Evolutionary conservation across 2,797 vertebrate species (phyloP), one percentile per base, ranked within the genome.

Genomic region (Chelonia mydas): DNA sequence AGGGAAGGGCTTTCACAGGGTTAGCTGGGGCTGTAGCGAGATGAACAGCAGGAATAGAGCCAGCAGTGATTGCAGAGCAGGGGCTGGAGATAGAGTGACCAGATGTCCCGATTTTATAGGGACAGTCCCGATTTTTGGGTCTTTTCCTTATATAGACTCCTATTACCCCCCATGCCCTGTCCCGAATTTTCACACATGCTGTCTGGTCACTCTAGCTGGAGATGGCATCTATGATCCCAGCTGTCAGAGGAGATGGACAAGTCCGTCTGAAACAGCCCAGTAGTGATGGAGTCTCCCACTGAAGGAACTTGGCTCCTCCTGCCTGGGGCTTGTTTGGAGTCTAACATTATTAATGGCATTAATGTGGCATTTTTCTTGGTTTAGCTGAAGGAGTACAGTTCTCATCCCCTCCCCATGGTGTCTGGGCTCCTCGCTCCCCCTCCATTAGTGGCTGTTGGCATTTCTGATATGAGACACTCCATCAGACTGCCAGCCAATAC

Each of bases 381-480:
- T 31, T 65, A 45, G 79, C 50, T 61, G 86, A 80, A 55, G 53
- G 33, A 68, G 16, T 19, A 17, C 61, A 37, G 61, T 37, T 65
- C 61, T 65, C 17, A 68, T 19, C 28, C 80, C n/a, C 80, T 94
- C 80, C 51, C 51, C 86, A 27, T 31, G 45, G 41, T 92, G 82
- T 41, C 37, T 27, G 83, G 80, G 12, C 27, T 10, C 57, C n/a
- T 92, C 5, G 0, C 31, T 93, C 17, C 19, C 90, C n/a, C 33
- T 49, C 61, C 61, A n/a, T 3, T 51, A 81, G 82, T 31, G 94
- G 84, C 65, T 51, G 47, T 13, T 78, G 59, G 82, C 74, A 92
- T 91, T 90, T 93, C 84, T 94, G 78, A 41, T 83, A 50, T 49
- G 68, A 83, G 12, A 23, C 45, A 89, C 84, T 95, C 83, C 83